A percentile compares a stretch with the other conserved stretches of the same genome.
phyloP scores from a whole-genome alignment of 2,113 vertebrate genomes.

The Beaufortia kweichowensis region DNA sequence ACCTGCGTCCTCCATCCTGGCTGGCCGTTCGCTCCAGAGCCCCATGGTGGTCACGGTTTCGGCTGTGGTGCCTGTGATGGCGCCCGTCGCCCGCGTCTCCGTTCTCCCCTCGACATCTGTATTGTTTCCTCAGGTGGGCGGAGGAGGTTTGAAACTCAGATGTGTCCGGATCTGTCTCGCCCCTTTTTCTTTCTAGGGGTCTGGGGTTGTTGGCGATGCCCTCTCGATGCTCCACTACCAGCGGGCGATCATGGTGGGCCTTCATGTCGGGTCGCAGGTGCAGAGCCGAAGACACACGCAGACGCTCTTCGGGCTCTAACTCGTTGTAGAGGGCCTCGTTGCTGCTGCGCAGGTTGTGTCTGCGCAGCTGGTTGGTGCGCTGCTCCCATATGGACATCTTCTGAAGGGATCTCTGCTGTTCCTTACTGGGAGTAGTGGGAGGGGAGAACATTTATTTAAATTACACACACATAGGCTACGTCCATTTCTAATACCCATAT shows the following conservation, averaged over 20 bases:
- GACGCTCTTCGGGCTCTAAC: slow-evolving; percentile 86
- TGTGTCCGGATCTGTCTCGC: slow-evolving; percentile 19
- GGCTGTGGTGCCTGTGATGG: slow-evolving; percentile 78
- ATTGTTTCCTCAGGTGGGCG: slow-evolving; percentile 77
- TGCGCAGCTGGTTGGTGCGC: slow-evolving; percentile 90
- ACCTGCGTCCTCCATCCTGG: slow-evolving; percentile 78
- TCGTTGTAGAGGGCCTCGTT: slow-evolving; percentile 92
- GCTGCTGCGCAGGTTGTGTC: slow-evolving; percentile 88
- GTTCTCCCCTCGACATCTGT: slow-evolving; percentile 82
- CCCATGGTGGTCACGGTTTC: slow-evolving; percentile 76
- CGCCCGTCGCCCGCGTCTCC: slow-evolving; percentile 47
- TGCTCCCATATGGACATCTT: slow-evolving; percentile 95
- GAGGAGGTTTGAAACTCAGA: slow-evolving; percentile 40
- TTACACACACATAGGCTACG: slow-evolving; percentile 34
- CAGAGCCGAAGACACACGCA: slow-evolving; percentile 79
- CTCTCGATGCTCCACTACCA: slow-evolving; percentile 74
- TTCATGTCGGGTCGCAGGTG: slow-evolving; percentile 92
- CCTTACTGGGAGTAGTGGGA: slow-evolving; percentile 76
- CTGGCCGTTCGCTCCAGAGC: slow-evolving; percentile 72
- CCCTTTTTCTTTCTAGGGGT: slow-evolving; percentile 36
- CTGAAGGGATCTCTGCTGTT: slow-evolving; percentile 86
- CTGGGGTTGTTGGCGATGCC: slow-evolving; percentile 51
- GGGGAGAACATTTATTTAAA: slow-evolving; percentile 41
- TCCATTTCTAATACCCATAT: slow-evolving; percentile 37
- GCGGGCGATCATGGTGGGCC: slow-evolving; percentile 88